Base-by-base conservation (phyloP, 1,140 invertebrate genomes). In the Cydia strobilella region DNA sequence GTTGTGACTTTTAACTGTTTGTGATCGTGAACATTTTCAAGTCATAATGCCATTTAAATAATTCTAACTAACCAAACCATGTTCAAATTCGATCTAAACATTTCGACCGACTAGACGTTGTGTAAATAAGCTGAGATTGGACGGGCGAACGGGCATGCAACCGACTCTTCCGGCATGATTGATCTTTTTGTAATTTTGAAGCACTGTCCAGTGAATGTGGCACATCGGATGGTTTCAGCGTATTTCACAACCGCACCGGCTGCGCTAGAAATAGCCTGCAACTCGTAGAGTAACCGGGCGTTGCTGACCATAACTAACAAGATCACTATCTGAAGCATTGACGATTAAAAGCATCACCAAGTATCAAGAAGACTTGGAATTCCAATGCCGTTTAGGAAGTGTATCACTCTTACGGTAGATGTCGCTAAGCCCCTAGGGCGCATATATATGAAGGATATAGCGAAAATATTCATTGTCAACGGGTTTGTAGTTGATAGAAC, bases 91-190 rank as follows among this genome's bases (percentile, higher is more conserved):
- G 59, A 35, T 62, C 10, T 62, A 7, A 74, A 74, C 73, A 35
- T 69, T n/a, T 65, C 31, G 35, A 48, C 20, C 10, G 73, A 79
- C 72, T 59, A 76, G 42, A 63, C 72, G 85, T 88, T 90, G 89
- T 91, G 88, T 74, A 86, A 89, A 89, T 89, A 84, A 91, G 88
- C 89, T 91, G 89, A 90, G 84, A 90, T 89, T 86, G 89, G 88
- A 89, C 90, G 88, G 90, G 86, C 90, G 89, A 87, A 89, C 90
- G 88, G 90, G 86, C 90, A 90, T 84, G 82, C 88, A 87, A 83
- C 74, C 76, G 71, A 77, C 75, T 83, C 76, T 79, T 75, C 63
- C 71, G 79, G 88, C 88, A 89, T 89, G 85, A 79, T 77, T 77
- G 79, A 69, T 82, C 74, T 76, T 76, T 76, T 73, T 48, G 74